A percentile compares a stretch with the other conserved stretches of the same genome.
Evolutionary conservation across 2,888 invertebrate species (phyloP).

Genomic region (Temnothorax unifasciatus): DNA sequence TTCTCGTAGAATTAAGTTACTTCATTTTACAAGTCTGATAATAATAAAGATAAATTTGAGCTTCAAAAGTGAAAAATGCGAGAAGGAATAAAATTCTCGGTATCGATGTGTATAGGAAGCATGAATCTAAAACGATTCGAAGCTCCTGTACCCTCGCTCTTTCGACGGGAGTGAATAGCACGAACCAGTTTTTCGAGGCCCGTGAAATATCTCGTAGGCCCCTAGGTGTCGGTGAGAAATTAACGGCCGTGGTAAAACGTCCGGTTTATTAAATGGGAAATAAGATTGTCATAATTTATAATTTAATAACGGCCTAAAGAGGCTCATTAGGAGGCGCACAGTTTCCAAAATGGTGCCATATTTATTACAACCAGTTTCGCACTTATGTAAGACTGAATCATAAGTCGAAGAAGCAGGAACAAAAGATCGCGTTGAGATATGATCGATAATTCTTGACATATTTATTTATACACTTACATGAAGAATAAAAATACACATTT

Average conservation of each 20-base stretch:
- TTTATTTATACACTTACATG: background rate
- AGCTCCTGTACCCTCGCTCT: conserved; percentile 30
- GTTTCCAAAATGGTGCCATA: conserved; percentile 82
- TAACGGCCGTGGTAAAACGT: conserved; percentile 81
- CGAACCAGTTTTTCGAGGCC: conserved; percentile 61
- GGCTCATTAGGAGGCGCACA: conserved; percentile 83
- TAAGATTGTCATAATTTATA: conserved; percentile 85
- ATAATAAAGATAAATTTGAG: conserved; percentile 16
- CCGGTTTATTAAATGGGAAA: conserved; percentile 82
- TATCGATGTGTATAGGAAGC: conserved; percentile 15
- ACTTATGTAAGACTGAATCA: conserved; percentile 20
- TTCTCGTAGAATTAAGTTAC: conserved; percentile 2
- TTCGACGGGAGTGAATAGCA: conserved; percentile 51
- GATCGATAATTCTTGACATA: background rate
- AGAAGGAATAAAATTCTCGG: conserved; percentile 1
- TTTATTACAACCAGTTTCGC: conserved; percentile 83
- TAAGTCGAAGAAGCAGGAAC: background rate
- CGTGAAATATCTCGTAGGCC: conserved; percentile 59
- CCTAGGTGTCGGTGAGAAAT: conserved; percentile 80
- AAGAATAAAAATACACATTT: background rate
- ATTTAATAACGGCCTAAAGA: conserved; percentile 85
- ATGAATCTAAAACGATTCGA: conserved; percentile 44
- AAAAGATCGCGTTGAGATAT: conserved; percentile 8
- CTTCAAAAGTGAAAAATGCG: background rate
- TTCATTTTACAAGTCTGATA: background rate